These are phyloP conservation scores for Adelges cooleyi DNA, from an alignment of 1,140 invertebrate species.

Conservation along the genomic window DNA sequence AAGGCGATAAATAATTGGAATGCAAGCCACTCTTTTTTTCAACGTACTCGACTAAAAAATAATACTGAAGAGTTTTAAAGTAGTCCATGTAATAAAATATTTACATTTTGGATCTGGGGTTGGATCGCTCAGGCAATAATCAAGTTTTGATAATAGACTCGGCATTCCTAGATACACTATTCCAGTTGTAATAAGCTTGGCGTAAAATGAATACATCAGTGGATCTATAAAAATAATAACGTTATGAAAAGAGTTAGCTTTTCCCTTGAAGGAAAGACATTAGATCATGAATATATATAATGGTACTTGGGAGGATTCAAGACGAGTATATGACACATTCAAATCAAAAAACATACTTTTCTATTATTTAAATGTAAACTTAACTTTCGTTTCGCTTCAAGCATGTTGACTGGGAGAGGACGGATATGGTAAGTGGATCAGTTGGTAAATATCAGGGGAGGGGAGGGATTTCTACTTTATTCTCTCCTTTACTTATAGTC, in stretches of 20 bases:
- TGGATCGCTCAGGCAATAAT: background rate
- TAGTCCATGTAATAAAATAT: background rate
- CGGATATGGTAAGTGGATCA: too few relatives aligned
- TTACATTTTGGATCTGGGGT: background rate
- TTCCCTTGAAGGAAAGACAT: too few relatives aligned
- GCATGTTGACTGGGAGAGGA: too few relatives aligned
- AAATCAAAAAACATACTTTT: too few relatives aligned
- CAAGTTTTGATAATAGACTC: background rate
- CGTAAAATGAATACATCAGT: background rate
- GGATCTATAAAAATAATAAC: background rate
- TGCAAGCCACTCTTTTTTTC: background rate
- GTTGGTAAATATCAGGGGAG: too few relatives aligned
- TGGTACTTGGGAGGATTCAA: too few relatives aligned
- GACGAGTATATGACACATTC: too few relatives aligned
- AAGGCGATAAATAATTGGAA: background rate
- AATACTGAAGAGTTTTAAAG: background rate
- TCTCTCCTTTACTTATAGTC: too few relatives aligned
- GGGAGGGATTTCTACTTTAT: too few relatives aligned
- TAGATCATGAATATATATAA: too few relatives aligned
- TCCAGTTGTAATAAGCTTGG: background rate
- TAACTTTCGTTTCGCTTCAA: too few relatives aligned
- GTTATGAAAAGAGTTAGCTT: too few relatives aligned
- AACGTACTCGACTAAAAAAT: background rate
- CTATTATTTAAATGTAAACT: background rate
- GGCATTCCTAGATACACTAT: background rate